A percentile compares a stretch with the other conserved stretches of the same genome.
Evolutionary conservation across 2,797 vertebrate genomes (phyloP).

Genomic region (Acropternis orthonyx): DNA sequence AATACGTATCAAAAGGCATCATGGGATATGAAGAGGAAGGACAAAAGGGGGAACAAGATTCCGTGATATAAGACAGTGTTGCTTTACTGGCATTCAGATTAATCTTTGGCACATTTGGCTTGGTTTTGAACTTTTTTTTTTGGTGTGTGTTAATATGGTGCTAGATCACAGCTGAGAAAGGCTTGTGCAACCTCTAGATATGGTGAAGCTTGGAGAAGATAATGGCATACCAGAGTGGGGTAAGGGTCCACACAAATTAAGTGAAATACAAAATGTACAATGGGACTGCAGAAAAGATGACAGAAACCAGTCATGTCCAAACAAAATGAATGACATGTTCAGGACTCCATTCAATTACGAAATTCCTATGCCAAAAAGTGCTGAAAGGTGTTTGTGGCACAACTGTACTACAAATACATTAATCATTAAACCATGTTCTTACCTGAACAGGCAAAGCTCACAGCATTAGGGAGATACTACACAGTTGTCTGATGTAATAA

Average conservation of each 20-base stretch:
- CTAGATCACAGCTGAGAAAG: background rate
- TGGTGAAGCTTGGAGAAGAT: background rate
- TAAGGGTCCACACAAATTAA: background rate
- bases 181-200: background rate
- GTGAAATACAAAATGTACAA: background rate
- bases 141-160: background rate
- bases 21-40: background rate
- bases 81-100: background rate
- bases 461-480: background rate
- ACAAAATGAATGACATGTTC: background rate
- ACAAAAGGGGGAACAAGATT: background rate
- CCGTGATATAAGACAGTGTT: background rate
- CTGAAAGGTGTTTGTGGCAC: background rate
- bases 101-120: background rate
- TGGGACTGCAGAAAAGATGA: background rate
- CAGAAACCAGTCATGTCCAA: background rate
- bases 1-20: background rate
- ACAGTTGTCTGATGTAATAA: background rate
- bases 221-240: rapidly evolving
- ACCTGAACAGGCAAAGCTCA: background rate
- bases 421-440: background rate
- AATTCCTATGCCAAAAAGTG: background rate
- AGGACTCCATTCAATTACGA: background rate
- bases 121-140: background rate
- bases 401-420: background rate